Evolutionary conservation across 2,797 vertebrate genomes (phyloP).

Genomic region (Amblyraja radiata): DNA sequence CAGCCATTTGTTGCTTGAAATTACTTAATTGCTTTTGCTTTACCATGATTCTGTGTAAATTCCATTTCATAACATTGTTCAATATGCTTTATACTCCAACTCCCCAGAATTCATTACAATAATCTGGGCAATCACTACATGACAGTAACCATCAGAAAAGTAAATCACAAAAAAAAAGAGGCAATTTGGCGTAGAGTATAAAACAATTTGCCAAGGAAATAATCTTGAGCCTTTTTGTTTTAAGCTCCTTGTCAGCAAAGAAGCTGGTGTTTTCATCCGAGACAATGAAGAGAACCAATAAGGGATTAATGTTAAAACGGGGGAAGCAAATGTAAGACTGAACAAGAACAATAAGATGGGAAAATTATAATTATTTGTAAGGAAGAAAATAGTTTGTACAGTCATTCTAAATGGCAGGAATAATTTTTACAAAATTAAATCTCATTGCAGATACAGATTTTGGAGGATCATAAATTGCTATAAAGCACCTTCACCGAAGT

Average conservation of each 20-base stretch:
- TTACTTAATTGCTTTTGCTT: not conserved
- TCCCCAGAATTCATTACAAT: not conserved
- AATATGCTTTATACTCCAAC: not conserved
- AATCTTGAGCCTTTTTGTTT: not conserved
- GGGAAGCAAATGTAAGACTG: not conserved
- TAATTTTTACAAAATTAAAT: slow-evolving; percentile 12
- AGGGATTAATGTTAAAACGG: not conserved
- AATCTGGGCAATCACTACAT: not conserved
- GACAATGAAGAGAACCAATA: not conserved
- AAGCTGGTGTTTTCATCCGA: not conserved
- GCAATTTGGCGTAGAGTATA: too few relatives aligned
- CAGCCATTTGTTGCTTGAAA: not conserved
- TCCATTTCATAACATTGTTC: not conserved
- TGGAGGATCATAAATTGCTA: slow-evolving; percentile 23
- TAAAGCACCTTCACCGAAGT: slow-evolving; percentile 35
- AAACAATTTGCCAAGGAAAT: not conserved
- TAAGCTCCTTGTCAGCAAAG: not conserved
- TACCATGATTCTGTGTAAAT: not conserved
- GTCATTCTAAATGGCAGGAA: not conserved
- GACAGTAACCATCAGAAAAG: not conserved
- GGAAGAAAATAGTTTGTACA: not conserved
- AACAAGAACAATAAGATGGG: not conserved
- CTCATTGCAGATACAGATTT: slow-evolving; percentile 28
- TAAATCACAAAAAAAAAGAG: too few relatives aligned
- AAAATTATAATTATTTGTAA: not conserved